These are phyloP conservation scores for Theonella swinhoei DNA, from an alignment of 37 sponge, comb jelly and placozoan species.

Conservation along the genomic window DNA sequence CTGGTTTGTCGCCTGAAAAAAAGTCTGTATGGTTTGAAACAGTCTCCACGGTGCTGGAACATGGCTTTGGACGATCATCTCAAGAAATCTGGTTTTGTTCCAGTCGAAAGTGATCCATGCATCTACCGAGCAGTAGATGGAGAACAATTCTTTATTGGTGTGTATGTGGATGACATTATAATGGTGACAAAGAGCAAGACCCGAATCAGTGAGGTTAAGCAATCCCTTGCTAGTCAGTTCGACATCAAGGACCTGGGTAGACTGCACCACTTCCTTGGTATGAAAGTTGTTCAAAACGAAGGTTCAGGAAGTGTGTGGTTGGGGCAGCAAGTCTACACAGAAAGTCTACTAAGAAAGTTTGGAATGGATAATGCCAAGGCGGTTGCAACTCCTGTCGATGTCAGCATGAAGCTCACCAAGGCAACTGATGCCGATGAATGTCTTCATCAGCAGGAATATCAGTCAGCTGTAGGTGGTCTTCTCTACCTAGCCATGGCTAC, in stretches of 20 bases:
- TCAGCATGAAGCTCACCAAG: conserved; percentile 32
- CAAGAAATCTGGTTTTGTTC: conserved; percentile 52
- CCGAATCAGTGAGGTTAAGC: conserved; percentile 45
- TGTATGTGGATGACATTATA: conserved; percentile 67
- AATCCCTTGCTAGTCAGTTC: conserved; percentile 32
- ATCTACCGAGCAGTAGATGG: conserved; percentile 32
- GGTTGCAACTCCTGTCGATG: conserved; percentile 27
- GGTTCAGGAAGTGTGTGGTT: conserved; percentile 52
- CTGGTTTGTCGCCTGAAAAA: conserved; percentile 47
- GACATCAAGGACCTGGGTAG: conserved; percentile 55
- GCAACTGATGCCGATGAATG: too few relatives aligned
- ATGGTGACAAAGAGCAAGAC: conserved; percentile 26
- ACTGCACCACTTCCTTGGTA: conserved; percentile 62
- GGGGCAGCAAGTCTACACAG: conserved; percentile 61
- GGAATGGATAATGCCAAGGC: conserved; percentile 60
- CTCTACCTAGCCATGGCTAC: conserved; percentile 45
- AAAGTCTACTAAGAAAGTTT: conserved; percentile 51
- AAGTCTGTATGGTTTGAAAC: conserved; percentile 72
- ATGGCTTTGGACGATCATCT: conserved; percentile 54
- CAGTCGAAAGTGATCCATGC: conserved; percentile 50
- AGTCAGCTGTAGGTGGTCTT: too few relatives aligned
- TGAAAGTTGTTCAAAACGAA: conserved; percentile 38
- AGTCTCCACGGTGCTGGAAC: conserved; percentile 74
- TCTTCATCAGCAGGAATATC: too few relatives aligned
- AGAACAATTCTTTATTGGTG: conserved; percentile 34